Percentiles rank a stretch among this genome's conserved stretches.
phyloP scores from a whole-genome alignment of 1,140 invertebrate genomes.

The Sogatella furcifera region DNA sequence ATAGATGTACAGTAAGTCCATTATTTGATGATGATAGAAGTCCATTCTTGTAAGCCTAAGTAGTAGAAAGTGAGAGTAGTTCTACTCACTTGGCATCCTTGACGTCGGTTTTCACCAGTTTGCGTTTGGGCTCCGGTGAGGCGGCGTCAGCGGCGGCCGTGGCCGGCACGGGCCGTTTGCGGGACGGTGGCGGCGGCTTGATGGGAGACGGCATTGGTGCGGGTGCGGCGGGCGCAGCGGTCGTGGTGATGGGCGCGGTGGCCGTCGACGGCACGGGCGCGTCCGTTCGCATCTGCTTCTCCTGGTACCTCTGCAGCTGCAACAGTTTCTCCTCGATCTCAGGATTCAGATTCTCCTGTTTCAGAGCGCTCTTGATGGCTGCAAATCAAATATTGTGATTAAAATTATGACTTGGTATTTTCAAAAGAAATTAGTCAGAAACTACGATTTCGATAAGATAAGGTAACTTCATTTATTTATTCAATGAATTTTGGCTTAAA shows the following conservation, averaged over 20 bases:
- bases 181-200: background rate
- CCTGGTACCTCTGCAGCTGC: slow-evolving; percentile 77
- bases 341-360: slow-evolving; percentile 78
- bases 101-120: slow-evolving; percentile 7
- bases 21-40: too few relatives aligned
- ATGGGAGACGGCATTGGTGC: background rate
- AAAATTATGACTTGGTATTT: background rate
- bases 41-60: too few relatives aligned
- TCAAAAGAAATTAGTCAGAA: too few relatives aligned
- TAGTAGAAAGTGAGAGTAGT: too few relatives aligned
- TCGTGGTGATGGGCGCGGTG: slow-evolving; percentile 19
- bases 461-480: too few relatives aligned
- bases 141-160: background rate
- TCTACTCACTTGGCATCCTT: slow-evolving; percentile 15
- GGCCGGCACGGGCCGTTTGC: too few relatives aligned
- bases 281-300: slow-evolving; percentile 58
- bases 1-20: too few relatives aligned
- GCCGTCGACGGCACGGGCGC: slow-evolving; percentile 19
- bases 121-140: slow-evolving; percentile 14
- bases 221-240: background rate
- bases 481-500: too few relatives aligned
- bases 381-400: slow-evolving; percentile 25
- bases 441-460: too few relatives aligned
- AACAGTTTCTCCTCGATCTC: slow-evolving; percentile 88
- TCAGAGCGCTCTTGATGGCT: slow-evolving; percentile 74